These are phyloP conservation scores for Drosophila melanogaster DNA, from an alignment of 1,140 invertebrate species.

Conservation along the genomic window Release_6_plus_ISO1_MT NT_033779.5:478501-479000, in stretches of 20 bases:
- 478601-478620: too few species aligned
- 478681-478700: neutral
- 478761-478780: conserved; percentile 58
- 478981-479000: conserved; percentile 70
- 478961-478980: conserved; percentile 52
- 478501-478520: conserved; percentile 21
- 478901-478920: conserved; percentile 62
- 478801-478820: conserved; percentile 37
- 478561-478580: neutral
- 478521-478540: neutral
- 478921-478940: conserved; percentile 52
- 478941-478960: conserved; percentile 61
- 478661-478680: too few species aligned
- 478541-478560: neutral
- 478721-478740: too few species aligned
- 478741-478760: neutral
- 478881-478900: conserved; percentile 69
- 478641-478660: too few species aligned
- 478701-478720: neutral
- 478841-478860: conserved; percentile 9
- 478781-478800: conserved; percentile 19
- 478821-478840: conserved; percentile 20
- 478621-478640: too few species aligned
- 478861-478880: conserved; percentile 13
- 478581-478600: too few species aligned